Conservation (phyloP, 1,140 invertebrate species). For the Chrysomallon squamiferum region DNA sequence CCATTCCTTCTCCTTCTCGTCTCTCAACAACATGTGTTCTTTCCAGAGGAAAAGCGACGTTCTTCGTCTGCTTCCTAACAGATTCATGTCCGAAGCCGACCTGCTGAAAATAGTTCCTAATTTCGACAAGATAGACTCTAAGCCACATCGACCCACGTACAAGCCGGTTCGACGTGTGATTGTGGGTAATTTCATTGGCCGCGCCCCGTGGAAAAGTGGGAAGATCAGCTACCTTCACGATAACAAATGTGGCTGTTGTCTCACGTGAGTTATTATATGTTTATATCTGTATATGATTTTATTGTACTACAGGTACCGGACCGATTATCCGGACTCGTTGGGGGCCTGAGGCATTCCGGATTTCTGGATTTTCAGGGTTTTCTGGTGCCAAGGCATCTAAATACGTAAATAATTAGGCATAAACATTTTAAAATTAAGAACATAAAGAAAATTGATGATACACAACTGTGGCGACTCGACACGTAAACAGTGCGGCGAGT, state of each 20-base stretch:
- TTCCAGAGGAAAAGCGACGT: constrained; percentile 9
- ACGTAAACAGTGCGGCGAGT: too few relatives aligned
- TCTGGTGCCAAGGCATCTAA: too few relatives aligned
- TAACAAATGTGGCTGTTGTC: constrained; percentile 6
- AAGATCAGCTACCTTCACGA: neutral
- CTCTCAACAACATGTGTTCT: constrained; percentile 2
- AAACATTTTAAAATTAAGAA: too few relatives aligned
- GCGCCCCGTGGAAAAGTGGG: constrained; percentile 1
- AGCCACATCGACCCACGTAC: neutral
- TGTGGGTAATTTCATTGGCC: neutral
- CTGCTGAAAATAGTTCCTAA: constrained; percentile 6
- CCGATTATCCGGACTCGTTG: too few relatives aligned
- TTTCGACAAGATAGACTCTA: neutral
- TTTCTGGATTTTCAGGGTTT: too few relatives aligned
- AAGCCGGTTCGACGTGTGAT: neutral
- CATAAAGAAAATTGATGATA: too few relatives aligned
- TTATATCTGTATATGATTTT: too few relatives aligned
- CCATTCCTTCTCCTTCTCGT: neutral
- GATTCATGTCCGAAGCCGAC: constrained; percentile 16
- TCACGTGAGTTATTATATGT: constrained; percentile 13
- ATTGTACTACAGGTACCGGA: too few relatives aligned
- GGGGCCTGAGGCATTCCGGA: too few relatives aligned
- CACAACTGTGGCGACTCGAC: too few relatives aligned
- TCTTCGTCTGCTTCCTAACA: constrained; percentile 10
- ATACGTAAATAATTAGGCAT: too few relatives aligned